Evolutionary conservation across 2,113 vertebrate genomes (phyloP).

Genomic region (Clarias batrachus): DNA sequence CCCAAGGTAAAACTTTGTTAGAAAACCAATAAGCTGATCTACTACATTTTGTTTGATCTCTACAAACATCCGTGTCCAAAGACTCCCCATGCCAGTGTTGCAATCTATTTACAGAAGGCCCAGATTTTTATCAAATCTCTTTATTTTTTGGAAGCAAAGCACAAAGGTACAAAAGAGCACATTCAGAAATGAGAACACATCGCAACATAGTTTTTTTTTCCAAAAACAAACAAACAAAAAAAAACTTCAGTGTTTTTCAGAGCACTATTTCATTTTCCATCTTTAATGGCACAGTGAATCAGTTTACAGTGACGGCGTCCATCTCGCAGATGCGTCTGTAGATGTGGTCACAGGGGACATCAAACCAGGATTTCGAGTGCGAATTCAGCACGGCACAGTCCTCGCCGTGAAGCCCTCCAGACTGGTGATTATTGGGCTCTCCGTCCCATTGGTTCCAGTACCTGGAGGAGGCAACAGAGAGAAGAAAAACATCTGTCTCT

Average conservation of each 20-base stretch:
- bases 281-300: conserved; percentile 14
- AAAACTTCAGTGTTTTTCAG: not conserved
- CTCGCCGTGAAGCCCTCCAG: conserved; percentile 56
- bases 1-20: not conserved
- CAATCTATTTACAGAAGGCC: conserved; percentile 14
- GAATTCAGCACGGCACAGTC: conserved; percentile 62
- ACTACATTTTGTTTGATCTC: too few relatives aligned
- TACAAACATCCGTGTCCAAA: not conserved
- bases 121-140: not conserved
- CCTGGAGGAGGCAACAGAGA: conserved; percentile 45
- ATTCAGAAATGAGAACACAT: not conserved
- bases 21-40: not conserved
- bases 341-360: conserved; percentile 61
- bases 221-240: not conserved
- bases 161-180: conserved; percentile 13
- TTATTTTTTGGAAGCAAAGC: not conserved
- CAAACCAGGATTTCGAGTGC: conserved; percentile 58
- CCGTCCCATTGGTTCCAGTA: conserved; percentile 57
- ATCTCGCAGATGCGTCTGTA: conserved; percentile 66
- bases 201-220: not conserved
- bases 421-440: conserved; percentile 64
- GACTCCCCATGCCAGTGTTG: not conserved
- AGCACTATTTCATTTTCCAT: not conserved
- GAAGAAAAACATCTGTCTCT: not conserved
- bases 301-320: conserved; percentile 55